Percentiles rank a stretch among this genome's conserved stretches.
Evolutionary conservation across 2,888 invertebrate species (phyloP).

Genomic region (Synanthedon vespiformis): DNA sequence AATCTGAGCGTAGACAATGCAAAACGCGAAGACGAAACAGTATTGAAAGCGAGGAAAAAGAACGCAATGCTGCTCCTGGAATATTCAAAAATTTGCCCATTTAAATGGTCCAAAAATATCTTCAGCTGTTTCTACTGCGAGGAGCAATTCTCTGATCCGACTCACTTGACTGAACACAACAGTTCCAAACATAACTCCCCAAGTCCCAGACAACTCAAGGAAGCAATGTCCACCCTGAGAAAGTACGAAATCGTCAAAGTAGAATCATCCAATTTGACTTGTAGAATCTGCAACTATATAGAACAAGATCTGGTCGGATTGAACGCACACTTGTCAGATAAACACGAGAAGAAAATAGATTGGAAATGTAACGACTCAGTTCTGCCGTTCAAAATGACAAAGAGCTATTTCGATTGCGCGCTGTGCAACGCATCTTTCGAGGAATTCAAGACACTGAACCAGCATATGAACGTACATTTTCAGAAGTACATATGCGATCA

Average conservation of each 20-base stretch:
- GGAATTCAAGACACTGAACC: slow-evolving; percentile 48
- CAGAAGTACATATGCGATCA: slow-evolving; percentile 58
- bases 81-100: slow-evolving; percentile 45
- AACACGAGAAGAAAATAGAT: slow-evolving; percentile 34
- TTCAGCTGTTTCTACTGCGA: slow-evolving; percentile 54
- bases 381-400: slow-evolving; percentile 41
- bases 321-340: slow-evolving; percentile 36
- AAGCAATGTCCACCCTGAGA: slow-evolving; percentile 33
- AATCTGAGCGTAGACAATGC: neutral
- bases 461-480: slow-evolving; percentile 61
- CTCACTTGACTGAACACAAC: slow-evolving; percentile 29
- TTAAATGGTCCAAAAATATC: slow-evolving; percentile 50
- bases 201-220: slow-evolving; percentile 22
- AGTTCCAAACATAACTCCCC: slow-evolving; percentile 8
- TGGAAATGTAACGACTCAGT: slow-evolving; percentile 33
- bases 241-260: slow-evolving; percentile 49
- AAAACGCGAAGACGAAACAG: neutral
- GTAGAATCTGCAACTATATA: slow-evolving; percentile 36
- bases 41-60: slow-evolving; percentile 15
- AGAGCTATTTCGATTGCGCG: slow-evolving; percentile 36
- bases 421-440: slow-evolving; percentile 36
- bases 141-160: slow-evolving; percentile 36
- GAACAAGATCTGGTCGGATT: slow-evolving; percentile 25
- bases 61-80: slow-evolving; percentile 38
- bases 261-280: slow-evolving; percentile 40